phyloP scores from a whole-genome alignment of 2,113 vertebrate genomes.

The Melanerpes aurifrons region DNA sequence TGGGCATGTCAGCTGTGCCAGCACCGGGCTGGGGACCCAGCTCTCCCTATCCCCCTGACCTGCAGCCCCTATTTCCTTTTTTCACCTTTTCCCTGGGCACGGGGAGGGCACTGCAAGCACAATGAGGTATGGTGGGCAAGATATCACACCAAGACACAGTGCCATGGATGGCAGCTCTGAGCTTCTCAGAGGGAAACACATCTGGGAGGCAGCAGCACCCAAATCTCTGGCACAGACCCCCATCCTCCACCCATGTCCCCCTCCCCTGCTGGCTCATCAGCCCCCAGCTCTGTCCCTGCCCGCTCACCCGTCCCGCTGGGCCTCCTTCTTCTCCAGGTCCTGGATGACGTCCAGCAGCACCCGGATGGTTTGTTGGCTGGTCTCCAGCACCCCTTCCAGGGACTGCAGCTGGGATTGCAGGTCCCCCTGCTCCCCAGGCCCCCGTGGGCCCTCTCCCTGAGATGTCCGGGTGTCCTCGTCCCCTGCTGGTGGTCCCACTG shows the following conservation, averaged over 20 bases:
- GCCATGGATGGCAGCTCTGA: rapidly evolving
- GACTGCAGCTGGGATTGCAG: slow-evolving; percentile 86
- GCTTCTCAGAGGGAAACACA: neutral
- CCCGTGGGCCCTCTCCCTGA: slow-evolving; percentile 34
- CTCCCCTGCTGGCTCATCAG: rapidly evolving
- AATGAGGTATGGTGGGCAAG: rapidly evolving
- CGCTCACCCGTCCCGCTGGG: slow-evolving; percentile 86
- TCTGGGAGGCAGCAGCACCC: neutral
- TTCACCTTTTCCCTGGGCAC: neutral
- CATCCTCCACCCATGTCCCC: neutral
- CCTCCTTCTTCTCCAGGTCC: slow-evolving; percentile 90
- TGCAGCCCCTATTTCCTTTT: no score
- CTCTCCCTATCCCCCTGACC: no score
- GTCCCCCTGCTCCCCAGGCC: slow-evolving; percentile 68
- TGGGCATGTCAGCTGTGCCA: no score
- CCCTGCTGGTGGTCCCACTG: slow-evolving; percentile 71
- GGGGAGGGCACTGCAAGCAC: rapidly evolving
- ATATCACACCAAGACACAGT: rapidly evolving
- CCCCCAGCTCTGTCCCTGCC: rapidly evolving
- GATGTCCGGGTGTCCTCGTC: slow-evolving; percentile 66
- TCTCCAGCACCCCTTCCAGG: slow-evolving; percentile 88
- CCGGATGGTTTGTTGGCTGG: slow-evolving; percentile 90
- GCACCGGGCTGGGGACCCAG: neutral
- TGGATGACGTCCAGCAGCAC: slow-evolving; percentile 90
- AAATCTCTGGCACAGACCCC: neutral